Evolutionary conservation across 2,888 invertebrate genomes (phyloP), one percentile per base, ranked within the genome.

Genomic region (Synanthedon andrenaeformis): DNA sequence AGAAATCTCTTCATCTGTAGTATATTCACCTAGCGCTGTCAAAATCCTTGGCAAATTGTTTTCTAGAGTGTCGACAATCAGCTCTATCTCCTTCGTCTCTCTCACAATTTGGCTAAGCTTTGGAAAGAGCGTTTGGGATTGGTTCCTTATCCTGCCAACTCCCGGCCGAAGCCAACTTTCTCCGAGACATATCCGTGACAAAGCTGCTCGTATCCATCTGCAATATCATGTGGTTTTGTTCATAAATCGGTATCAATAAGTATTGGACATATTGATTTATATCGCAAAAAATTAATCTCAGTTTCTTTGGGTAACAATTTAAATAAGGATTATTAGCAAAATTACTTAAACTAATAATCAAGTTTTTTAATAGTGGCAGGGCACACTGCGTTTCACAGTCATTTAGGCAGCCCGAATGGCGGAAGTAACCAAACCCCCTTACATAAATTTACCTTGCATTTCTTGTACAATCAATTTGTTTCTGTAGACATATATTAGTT

Each of bases 151-250:
- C 60, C 84, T 87, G 45, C 88, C 87, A 0, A 80, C 76, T 0
- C 88, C 87, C 0, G 88, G 87, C 0, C 87, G 75, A 0, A 88
- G 70, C 88, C 88, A 88, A 58, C 76, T 73, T 0, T 83, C 80
- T 1, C 88, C 88, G 0, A 88, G 76, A 55, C 84, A 88, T 4
- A 88, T 76, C 0, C 88, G 79, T 0, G 81, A 72, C 0, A 88
- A 63, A 0, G 83, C 82, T 42, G 88, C 86, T n/a, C 88, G 72
- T 14, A 85, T 79, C 88, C 88, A 88, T 77, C 88, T 88, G 54
- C 0, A 64, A 53, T 53, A 41, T 50, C n/a, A 45, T 11, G 14
- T 13, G 13, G 8, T 45, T 14, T 45, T 45, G 45, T 2, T 49
- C 17, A 42, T 41, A 55, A n/a, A 45, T 49, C 52, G n/a, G n/a